Percentiles rank a stretch among this genome's conserved stretches.
These are phyloP conservation scores for Lagocephalus sceleratus DNA, from an alignment of 2,797 vertebrate species.

Conservation along the genomic window DNA sequence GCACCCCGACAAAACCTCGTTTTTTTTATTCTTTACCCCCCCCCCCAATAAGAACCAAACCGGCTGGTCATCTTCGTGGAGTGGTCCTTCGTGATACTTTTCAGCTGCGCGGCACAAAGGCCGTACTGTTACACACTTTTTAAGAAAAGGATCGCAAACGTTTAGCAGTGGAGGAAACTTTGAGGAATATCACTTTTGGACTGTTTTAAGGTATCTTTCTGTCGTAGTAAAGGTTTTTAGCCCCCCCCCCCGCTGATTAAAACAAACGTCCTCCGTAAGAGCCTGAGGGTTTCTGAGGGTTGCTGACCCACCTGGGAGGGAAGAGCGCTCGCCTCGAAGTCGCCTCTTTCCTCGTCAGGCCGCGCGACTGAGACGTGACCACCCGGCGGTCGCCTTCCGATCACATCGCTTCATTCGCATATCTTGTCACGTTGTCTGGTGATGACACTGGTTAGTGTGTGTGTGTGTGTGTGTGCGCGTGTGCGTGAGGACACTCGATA, in stretches of 20 bases:
- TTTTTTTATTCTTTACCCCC: no score
- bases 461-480: slow-evolving; percentile 30
- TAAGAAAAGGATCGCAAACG: neutral
- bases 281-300: slow-evolving; percentile 27
- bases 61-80: neutral
- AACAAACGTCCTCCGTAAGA: neutral
- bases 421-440: slow-evolving; percentile 31
- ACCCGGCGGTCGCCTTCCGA: slow-evolving; percentile 21
- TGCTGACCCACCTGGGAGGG: slow-evolving; percentile 16
- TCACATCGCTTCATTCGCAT: slow-evolving; percentile 41
- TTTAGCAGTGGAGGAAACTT: no score
- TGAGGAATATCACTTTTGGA: no score
- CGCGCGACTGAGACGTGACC: slow-evolving; percentile 20
- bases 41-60: no score
- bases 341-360: slow-evolving; percentile 38
- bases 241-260: slow-evolving; percentile 8
- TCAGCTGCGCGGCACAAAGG: no score
- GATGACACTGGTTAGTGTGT: slow-evolving; percentile 8
- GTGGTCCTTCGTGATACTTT: neutral
- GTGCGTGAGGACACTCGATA: slow-evolving; percentile 19
- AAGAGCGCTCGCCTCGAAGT: slow-evolving; percentile 21
- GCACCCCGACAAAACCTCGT: slow-evolving; percentile 16
- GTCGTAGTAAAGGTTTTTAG: neutral
- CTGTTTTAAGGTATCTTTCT: neutral
- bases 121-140: no score